phyloP scores from a whole-genome alignment of 1,140 invertebrate genomes.

The Nebria ingens region DNA sequence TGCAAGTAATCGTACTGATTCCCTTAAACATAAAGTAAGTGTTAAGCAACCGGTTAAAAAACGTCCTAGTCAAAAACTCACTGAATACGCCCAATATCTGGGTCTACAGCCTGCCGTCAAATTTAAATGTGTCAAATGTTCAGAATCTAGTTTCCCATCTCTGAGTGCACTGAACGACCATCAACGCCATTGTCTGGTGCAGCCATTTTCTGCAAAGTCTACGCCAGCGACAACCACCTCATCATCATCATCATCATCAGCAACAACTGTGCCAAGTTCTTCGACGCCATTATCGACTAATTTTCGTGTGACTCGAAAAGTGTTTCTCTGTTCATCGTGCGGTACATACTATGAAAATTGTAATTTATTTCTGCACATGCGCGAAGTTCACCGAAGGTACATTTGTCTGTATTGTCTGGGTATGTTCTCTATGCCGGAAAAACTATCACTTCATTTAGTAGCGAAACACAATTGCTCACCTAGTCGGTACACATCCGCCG shows the following conservation, averaged over 20 bases:
- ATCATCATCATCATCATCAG: conserved; percentile 17
- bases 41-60: conserved; percentile 15
- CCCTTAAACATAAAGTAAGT: conserved; percentile 15
- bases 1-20: background rate
- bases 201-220: conserved; percentile 33
- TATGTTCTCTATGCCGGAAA: conserved; percentile 66
- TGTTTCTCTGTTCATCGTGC: conserved; percentile 66
- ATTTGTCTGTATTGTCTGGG: conserved; percentile 70
- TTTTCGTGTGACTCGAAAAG: conserved; percentile 57
- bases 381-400: conserved; percentile 61
- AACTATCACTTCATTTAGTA: conserved; percentile 59
- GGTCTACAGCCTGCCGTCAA: conserved; percentile 57
- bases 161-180: conserved; percentile 49
- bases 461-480: conserved; percentile 64
- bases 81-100: conserved; percentile 58
- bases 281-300: conserved; percentile 34
- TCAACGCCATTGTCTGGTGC: conserved; percentile 43
- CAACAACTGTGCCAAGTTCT: conserved; percentile 24
- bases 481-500: conserved; percentile 46
- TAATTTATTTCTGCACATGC: conserved; percentile 72
- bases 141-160: conserved; percentile 46
- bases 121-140: conserved; percentile 56
- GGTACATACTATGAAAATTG: conserved; percentile 72
- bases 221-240: conserved; percentile 28
- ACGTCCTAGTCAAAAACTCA: conserved; percentile 34